Base-by-base conservation (phyloP, 2,797 vertebrate species). In the Euphonia xanthogaster region DNA sequence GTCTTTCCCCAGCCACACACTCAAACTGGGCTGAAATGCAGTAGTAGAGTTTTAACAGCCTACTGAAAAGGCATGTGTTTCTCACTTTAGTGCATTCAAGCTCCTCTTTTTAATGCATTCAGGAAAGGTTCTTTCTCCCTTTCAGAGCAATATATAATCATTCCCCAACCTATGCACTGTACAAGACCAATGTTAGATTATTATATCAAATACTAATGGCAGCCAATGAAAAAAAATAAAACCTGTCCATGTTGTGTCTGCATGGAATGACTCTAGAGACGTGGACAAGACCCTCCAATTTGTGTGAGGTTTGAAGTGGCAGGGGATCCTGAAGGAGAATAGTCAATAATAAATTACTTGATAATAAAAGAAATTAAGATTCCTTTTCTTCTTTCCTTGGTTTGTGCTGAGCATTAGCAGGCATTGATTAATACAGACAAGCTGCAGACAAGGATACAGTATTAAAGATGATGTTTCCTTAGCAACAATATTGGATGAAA, bases 381-480 rank as follows among this genome's bases (percentile, higher is more conserved):
- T 24, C 68, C 25, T 82, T 91, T 55, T n/a, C 8, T 15, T 81
- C 70, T 90, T 78, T 66, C 62, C 48, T 72, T 63, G 48, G 50
- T 83, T 88, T 94, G 23, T 53, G 39, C 70, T 94, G 58, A 93
- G 87, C 42, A 83, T 86, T 94, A 94, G 61, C 20, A 77, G 48
- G 89, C 84, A 92, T 68, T 96, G 95, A 96, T 95, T 94, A 96
- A 93, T 86, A 95, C 76, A 94, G 90, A 95, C 93, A 96, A 83
- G 96, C 92, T 81, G 92, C 78, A 97, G 89, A 92, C 87, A 95
- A 90, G 85, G 90, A 94, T 93, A 94, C 75, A 86, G 74, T 86
- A 96, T 96, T 96, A 96, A 95, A 96, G 94, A 96, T 84, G 96
- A 96, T 96, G 96, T 96, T 95, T 93, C 95, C 96, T 90, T 97